These are phyloP conservation scores for Apeira syringaria DNA, from an alignment of 2,888 invertebrate species.

Conservation along the genomic window DNA sequence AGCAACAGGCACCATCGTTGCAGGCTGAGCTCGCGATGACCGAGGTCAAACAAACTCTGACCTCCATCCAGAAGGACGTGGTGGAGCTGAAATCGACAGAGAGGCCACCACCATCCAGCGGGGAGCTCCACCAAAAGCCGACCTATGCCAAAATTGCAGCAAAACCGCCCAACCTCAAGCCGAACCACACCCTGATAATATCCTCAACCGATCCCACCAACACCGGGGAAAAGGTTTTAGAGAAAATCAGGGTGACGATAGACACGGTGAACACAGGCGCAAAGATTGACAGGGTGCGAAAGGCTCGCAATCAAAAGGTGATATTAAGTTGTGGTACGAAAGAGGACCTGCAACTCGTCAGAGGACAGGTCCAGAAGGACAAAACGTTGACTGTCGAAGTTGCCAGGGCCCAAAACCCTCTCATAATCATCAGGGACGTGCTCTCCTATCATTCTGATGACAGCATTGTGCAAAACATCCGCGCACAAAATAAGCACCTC, in stretches of 20 bases:
- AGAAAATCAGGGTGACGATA: neutral
- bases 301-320: neutral
- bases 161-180: neutral
- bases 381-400: neutral
- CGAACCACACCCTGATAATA: slow-evolving; percentile 1
- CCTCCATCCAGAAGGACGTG: too few relatives aligned
- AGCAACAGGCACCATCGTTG: too few relatives aligned
- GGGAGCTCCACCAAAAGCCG: too few relatives aligned
- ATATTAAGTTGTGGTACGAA: neutral
- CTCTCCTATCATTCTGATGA: neutral
- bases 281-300: neutral
- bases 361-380: neutral
- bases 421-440: neutral
- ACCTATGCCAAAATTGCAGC: neutral
- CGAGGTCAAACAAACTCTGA: too few relatives aligned
- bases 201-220: neutral
- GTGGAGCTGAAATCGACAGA: neutral
- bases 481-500: neutral
- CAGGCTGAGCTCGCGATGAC: too few relatives aligned
- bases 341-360: neutral
- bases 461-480: neutral
- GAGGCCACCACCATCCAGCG: too few relatives aligned
- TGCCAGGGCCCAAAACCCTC: neutral
- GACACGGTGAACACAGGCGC: neutral
- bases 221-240: neutral